Conservation (phyloP, 1,140 invertebrate species). For the Drosophila burlai region DNA sequence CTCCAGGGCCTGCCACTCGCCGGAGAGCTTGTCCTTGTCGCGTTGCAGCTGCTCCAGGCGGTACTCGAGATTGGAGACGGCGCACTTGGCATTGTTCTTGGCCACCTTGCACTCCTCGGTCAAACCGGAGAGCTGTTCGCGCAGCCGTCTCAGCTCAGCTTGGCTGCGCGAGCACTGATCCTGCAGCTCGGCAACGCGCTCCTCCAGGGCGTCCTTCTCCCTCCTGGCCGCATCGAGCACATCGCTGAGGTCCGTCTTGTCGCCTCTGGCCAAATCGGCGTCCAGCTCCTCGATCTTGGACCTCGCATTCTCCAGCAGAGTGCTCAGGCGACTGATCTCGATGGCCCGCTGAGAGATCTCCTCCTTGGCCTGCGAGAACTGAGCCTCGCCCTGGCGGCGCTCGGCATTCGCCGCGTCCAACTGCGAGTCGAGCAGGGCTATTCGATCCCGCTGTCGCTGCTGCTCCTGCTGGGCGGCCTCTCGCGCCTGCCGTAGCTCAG, state of each 20-base stretch:
- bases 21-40: slow-evolving; percentile 89
- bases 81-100: slow-evolving; percentile 93
- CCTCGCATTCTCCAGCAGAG: slow-evolving; percentile 92
- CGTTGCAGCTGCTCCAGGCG: slow-evolving; percentile 90
- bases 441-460: slow-evolving; percentile 88
- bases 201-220: slow-evolving; percentile 90
- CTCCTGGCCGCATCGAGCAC: slow-evolving; percentile 89
- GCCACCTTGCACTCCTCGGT: slow-evolving; percentile 93
- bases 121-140: slow-evolving; percentile 89
- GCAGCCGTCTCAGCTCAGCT: slow-evolving; percentile 90
- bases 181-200: slow-evolving; percentile 90
- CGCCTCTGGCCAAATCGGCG: slow-evolving; percentile 87
- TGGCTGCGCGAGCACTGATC: slow-evolving; percentile 92
- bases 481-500: slow-evolving; percentile 86
- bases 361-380: slow-evolving; percentile 90
- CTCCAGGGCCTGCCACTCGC: slow-evolving; percentile 90
- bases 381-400: slow-evolving; percentile 89
- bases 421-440: slow-evolving; percentile 89
- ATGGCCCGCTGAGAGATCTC: slow-evolving; percentile 88
- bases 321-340: slow-evolving; percentile 91
- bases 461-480: slow-evolving; percentile 87
- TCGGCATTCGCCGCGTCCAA: slow-evolving; percentile 90
- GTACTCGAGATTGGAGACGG: slow-evolving; percentile 92
- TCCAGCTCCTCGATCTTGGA: slow-evolving; percentile 89
- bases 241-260: slow-evolving; percentile 90